These are phyloP conservation scores for Brenthis ino DNA, from an alignment of 2,888 invertebrate genomes.

Conservation along the genomic window DNA sequence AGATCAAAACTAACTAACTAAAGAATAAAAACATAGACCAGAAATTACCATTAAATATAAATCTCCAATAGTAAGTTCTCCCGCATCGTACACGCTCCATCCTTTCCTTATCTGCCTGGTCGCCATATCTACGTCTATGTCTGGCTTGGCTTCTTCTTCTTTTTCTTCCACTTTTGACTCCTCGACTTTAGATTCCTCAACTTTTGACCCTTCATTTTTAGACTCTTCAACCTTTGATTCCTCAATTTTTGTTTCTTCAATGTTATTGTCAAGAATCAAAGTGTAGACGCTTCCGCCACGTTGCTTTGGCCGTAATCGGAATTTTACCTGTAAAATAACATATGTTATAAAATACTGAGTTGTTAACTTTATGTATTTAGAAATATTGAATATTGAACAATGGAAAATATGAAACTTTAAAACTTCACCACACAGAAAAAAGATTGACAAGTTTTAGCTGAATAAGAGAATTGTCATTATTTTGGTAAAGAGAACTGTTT, in stretches of 20 bases:
- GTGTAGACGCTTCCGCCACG: slow-evolving; percentile 70
- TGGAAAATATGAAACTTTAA: too few relatives aligned
- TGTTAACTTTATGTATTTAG: too few relatives aligned
- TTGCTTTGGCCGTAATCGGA: slow-evolving; percentile 70
- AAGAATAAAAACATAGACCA: background rate
- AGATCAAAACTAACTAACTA: background rate
- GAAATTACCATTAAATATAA: slow-evolving; percentile 90
- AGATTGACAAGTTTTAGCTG: too few relatives aligned
- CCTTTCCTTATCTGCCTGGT: slow-evolving; percentile 83
- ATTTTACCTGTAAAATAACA: slow-evolving; percentile 61
- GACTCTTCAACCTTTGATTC: slow-evolving; percentile 38
- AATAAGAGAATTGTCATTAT: too few relatives aligned
- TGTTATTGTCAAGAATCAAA: slow-evolving; percentile 58
- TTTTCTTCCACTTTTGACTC: slow-evolving; percentile 48
- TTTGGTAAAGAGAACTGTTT: too few relatives aligned
- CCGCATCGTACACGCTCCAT: slow-evolving; percentile 90
- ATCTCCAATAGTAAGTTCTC: slow-evolving; percentile 93
- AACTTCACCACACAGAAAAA: too few relatives aligned
- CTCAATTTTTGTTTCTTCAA: slow-evolving; percentile 46
- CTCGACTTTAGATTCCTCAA: slow-evolving; percentile 46
- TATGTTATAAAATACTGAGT: background rate
- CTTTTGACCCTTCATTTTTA: slow-evolving; percentile 42
- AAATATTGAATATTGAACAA: background rate
- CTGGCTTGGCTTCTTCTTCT: slow-evolving; percentile 49
- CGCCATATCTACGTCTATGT: slow-evolving; percentile 66